phyloP scores from a whole-genome alignment of 2,888 invertebrate species.

The Epinotia bilunana region DNA sequence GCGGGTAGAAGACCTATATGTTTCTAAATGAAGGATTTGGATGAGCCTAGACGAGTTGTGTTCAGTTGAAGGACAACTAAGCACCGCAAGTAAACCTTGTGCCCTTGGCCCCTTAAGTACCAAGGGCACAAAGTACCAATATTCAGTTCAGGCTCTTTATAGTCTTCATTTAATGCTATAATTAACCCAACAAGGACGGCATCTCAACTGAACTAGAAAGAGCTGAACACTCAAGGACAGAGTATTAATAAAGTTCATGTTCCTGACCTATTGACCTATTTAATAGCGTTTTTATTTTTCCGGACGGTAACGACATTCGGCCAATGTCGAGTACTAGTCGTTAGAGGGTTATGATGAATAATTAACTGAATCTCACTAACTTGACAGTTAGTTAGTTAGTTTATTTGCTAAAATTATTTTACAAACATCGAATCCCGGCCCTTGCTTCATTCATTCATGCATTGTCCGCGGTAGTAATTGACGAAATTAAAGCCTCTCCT shows the following conservation, averaged over 20 bases:
- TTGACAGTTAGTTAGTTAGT: not conserved
- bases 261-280: slow-evolving; percentile 26
- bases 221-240: slow-evolving; percentile 7
- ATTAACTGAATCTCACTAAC: not conserved
- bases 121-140: not conserved
- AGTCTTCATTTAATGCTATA: not conserved
- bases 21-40: too few species aligned
- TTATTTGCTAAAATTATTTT: not conserved
- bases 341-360: slow-evolving; percentile 2
- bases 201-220: not conserved
- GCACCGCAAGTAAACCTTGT: too few species aligned
- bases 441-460: too few species aligned
- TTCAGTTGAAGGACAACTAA: too few species aligned
- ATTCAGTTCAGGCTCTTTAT: not conserved
- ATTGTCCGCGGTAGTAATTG: too few species aligned
- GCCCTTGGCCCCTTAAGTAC: too few species aligned
- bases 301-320: slow-evolving; percentile 3
- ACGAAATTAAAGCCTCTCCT: too few species aligned
- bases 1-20: too few species aligned
- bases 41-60: too few species aligned
- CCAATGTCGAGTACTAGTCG: slow-evolving; percentile 4
- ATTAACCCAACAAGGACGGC: not conserved
- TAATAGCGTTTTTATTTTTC: slow-evolving; percentile 9
- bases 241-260: slow-evolving; percentile 6
- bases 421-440: too few species aligned